Percentiles rank a stretch among this genome's conserved stretches.
phyloP scores from a whole-genome alignment of 2,113 vertebrate species.

The Ptilonorhynchus violaceus region DNA sequence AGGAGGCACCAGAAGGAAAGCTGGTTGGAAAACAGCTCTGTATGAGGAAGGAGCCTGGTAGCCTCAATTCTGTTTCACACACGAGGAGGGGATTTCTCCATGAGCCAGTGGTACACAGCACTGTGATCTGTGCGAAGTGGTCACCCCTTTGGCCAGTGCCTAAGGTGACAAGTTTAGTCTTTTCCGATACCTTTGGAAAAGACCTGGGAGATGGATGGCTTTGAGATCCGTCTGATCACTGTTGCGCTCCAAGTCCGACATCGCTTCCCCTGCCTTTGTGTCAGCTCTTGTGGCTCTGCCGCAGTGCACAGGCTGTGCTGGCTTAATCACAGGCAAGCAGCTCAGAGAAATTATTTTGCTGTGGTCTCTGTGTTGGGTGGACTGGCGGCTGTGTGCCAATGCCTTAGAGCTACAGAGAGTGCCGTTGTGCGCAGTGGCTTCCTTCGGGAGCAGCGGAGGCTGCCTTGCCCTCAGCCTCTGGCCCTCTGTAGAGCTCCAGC shows the following conservation, averaged over 20 bases:
- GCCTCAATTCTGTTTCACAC: background rate
- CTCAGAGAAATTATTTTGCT: background rate
- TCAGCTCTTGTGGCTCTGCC: background rate
- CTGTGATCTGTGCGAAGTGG: fast-evolving
- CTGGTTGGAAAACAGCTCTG: background rate
- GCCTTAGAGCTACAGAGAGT: fast-evolving
- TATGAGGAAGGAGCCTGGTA: fast-evolving
- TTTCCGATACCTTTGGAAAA: background rate
- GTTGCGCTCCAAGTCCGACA: fast-evolving
- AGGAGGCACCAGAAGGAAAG: background rate
- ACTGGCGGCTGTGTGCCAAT: background rate
- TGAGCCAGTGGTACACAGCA: fast-evolving
- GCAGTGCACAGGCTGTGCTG: background rate
- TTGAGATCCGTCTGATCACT: fast-evolving
- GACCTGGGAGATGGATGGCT: background rate
- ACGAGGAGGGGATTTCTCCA: background rate
- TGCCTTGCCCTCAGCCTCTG: background rate
- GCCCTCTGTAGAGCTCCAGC: background rate
- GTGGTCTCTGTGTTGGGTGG: fast-evolving
- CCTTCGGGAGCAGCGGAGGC: background rate
- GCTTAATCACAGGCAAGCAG: background rate
- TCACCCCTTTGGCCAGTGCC: background rate
- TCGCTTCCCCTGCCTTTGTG: background rate
- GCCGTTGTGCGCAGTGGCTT: fast-evolving
- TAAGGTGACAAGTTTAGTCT: background rate